phyloP scores from a whole-genome alignment of 2,888 invertebrate species.

The Megastigmus dorsalis region DNA sequence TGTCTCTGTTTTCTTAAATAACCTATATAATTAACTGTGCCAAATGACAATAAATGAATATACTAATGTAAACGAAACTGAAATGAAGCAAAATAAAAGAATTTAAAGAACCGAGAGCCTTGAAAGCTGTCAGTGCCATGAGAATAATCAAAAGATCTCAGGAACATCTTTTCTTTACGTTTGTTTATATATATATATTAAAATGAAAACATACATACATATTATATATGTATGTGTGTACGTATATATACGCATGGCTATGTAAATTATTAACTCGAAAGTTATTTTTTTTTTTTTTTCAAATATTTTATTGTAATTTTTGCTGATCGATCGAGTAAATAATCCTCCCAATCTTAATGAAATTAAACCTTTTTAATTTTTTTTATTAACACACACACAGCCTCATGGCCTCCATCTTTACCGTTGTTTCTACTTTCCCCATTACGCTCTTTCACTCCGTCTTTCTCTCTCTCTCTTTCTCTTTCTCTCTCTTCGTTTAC shows the following conservation, averaged over 20 bases:
- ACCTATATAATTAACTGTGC: no score
- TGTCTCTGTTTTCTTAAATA: conserved; percentile 13
- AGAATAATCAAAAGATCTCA: conserved; percentile 38
- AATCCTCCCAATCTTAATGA: conserved; percentile 50
- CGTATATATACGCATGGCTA: conserved; percentile 47
- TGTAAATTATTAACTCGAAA: conserved; percentile 21
- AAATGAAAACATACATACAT: neutral
- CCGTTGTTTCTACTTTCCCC: conserved; percentile 52
- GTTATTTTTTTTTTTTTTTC: conserved; percentile 26
- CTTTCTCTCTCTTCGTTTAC: conserved; percentile 38
- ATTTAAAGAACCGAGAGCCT: conserved; percentile 50
- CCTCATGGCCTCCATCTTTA: conserved; percentile 68
- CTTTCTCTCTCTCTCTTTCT: conserved; percentile 27
- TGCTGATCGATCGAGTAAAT: conserved; percentile 23
- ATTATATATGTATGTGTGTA: conserved; percentile 44
- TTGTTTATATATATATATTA: conserved; percentile 23
- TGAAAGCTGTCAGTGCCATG: conserved; percentile 56
- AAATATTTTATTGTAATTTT: conserved; percentile 42
- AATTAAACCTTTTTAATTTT: conserved; percentile 40
- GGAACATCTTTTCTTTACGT: conserved; percentile 46
- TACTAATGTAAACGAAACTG: no score
- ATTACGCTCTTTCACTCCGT: conserved; percentile 44
- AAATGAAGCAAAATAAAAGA: no score
- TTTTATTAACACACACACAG: conserved; percentile 62
- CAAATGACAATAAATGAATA: no score